These are phyloP conservation scores for Lepidotrigona ventralis DNA, from an alignment of 1,140 invertebrate genomes.

Conservation along the genomic window DNA sequence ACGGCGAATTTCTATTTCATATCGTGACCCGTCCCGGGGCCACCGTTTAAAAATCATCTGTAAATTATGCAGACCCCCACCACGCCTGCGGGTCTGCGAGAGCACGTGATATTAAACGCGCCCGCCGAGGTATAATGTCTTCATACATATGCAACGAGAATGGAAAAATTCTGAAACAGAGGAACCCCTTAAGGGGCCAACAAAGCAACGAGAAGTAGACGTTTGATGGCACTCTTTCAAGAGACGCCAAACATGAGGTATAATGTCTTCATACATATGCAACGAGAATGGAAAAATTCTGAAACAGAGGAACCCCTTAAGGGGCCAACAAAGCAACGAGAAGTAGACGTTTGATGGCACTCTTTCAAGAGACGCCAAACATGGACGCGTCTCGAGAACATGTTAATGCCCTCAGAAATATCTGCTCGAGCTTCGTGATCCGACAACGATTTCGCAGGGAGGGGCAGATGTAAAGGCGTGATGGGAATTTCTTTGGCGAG, in stretches of 20 bases:
- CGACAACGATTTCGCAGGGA: neutral
- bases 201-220: slow-evolving; percentile 31
- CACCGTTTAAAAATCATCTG: slow-evolving; percentile 29
- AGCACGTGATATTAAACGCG: slow-evolving; percentile 38
- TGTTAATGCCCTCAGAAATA: neutral
- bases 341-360: slow-evolving; percentile 29
- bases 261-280: slow-evolving; percentile 50
- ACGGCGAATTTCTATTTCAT: slow-evolving; percentile 3
- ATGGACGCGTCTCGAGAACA: neutral
- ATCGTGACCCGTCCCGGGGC: slow-evolving; percentile 1
- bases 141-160: slow-evolving; percentile 44
- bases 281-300: slow-evolving; percentile 35
- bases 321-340: slow-evolving; percentile 24
- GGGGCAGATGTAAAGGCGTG: neutral
- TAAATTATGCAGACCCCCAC: slow-evolving; percentile 38
- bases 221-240: slow-evolving; percentile 14
- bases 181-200: slow-evolving; percentile 13
- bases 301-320: slow-evolving; percentile 26
- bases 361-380: neutral
- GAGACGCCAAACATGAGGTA: no score
- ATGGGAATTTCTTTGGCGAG: neutral
- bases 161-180: slow-evolving; percentile 41
- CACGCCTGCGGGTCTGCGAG: neutral
- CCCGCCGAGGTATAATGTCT: slow-evolving; percentile 28
- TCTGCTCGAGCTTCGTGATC: no score